Conservation (phyloP, 1,140 invertebrate species). For the Plutomurus gul region DNA sequence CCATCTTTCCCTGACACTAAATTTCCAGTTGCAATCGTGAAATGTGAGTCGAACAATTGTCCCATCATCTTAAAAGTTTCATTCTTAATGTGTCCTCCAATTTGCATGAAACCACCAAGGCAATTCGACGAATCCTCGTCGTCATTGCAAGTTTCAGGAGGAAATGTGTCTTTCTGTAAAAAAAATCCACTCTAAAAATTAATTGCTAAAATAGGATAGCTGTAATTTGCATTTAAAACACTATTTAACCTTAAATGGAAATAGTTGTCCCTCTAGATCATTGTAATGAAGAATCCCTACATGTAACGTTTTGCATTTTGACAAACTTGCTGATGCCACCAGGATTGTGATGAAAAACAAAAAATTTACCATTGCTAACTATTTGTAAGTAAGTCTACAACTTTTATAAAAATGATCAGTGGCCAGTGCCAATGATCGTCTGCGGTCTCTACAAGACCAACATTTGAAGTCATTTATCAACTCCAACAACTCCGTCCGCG, state of each 20-base stretch:
- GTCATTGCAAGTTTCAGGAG: background rate
- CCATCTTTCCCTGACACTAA: background rate
- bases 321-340: background rate
- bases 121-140: background rate
- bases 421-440: too few relatives aligned
- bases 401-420: too few relatives aligned
- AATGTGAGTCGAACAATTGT: background rate
- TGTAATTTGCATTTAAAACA: too few relatives aligned
- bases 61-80: background rate
- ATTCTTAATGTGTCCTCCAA: background rate
- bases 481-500: too few relatives aligned
- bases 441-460: too few relatives aligned
- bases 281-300: background rate
- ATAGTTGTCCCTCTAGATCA: background rate
- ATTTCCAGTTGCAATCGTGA: background rate
- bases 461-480: too few relatives aligned
- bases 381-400: too few relatives aligned
- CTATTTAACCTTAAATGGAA: background rate
- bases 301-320: background rate
- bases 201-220: too few relatives aligned
- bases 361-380: too few relatives aligned
- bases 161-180: background rate
- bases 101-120: background rate
- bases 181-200: too few relatives aligned
- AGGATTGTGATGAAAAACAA: too few relatives aligned